Conservation (phyloP, 2,888 invertebrate species). For the Oscheius sp. region DNA sequence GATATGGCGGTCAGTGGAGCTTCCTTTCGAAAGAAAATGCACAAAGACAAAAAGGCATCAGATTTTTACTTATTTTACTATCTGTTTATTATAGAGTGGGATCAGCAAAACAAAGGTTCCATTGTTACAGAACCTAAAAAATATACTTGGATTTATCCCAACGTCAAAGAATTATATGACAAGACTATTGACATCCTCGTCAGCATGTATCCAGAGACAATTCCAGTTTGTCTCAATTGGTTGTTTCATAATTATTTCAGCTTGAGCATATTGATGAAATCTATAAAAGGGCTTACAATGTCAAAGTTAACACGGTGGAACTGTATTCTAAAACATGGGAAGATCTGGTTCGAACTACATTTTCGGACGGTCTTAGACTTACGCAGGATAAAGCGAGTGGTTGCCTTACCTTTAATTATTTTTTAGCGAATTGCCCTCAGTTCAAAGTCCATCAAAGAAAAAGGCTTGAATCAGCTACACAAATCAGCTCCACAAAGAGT, state of each 20-base stretch:
- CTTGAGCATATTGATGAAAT: constrained; percentile 7
- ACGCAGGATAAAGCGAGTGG: not conserved
- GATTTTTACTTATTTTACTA: not conserved
- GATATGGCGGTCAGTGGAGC: constrained; percentile 2
- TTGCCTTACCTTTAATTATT: no score
- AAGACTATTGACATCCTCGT: constrained; percentile 20
- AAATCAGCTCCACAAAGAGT: no score
- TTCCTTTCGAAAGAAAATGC: constrained; percentile 15
- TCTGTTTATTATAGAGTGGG: constrained; percentile 4
- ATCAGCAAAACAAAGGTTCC: not conserved
- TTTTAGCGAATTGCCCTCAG: constrained; percentile 4
- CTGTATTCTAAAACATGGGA: constrained; percentile 23
- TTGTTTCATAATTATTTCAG: not conserved
- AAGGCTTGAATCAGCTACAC: no score
- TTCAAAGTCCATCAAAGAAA: no score
- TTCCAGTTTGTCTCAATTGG: constrained; percentile 15
- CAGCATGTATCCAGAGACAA: constrained; percentile 22
- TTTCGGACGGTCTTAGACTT: constrained; percentile 1
- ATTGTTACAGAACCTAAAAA: not conserved
- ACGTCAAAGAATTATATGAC: not conserved
- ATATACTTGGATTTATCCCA: constrained; percentile 2
- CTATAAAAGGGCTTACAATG: constrained; percentile 15
- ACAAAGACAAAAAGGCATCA: not conserved
- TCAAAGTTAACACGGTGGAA: constrained; percentile 6
- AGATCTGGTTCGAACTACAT: constrained; percentile 6